Base-by-base conservation (phyloP, 2,888 invertebrate species). In the Pristionchus entomophagus region DNA sequence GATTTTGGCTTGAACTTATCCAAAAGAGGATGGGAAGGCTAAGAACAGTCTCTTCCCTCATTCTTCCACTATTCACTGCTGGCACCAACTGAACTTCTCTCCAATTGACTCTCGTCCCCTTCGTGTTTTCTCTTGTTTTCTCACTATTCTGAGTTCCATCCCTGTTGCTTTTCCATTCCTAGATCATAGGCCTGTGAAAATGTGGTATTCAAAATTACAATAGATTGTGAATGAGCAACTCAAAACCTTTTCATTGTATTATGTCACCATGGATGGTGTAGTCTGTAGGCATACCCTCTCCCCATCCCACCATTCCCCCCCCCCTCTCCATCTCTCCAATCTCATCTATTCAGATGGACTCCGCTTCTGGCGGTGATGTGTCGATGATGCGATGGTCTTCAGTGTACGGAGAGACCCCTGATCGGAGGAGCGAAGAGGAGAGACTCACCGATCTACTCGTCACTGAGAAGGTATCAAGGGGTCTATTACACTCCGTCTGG, bases 341-440 rank as follows among this genome's bases (percentile, higher is more conserved):
- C 17, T 65, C 56, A 5, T 5, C 32, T 32, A 10, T 22, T 65
- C 32, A 69, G 69, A 69, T 69, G 69, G 69, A 69, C 19, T 38
- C 32, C 41, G 69, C 35, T 22, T 41, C 38, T 38, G 32, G 41
- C 69, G 69, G 69, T 17, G 69, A 41, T 19, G 22, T 17, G 19
- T 38, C 38, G 12, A n/a, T 69, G n/a, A 69, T 69, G 69, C 38
- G 69, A 38, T 69, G 69, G 69, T 69, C 69, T 8, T 69, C 69
- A 6, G 69, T 69, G 19, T 69, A 69, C 69, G 69, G 69, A 0
- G 69, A 69, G 41, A 2, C 69, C 5, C 69, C 69, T 38, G 69
- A 69, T 41, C 38, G 41, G 41, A 69, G 69, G 69, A 69, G 38
- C 22, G 69, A 69, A 29, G 19, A 22, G 19, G 38, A 69, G 69